Base-by-base conservation (phyloP, 2,888 invertebrate species). In the Lasioglossum vierecki region DNA sequence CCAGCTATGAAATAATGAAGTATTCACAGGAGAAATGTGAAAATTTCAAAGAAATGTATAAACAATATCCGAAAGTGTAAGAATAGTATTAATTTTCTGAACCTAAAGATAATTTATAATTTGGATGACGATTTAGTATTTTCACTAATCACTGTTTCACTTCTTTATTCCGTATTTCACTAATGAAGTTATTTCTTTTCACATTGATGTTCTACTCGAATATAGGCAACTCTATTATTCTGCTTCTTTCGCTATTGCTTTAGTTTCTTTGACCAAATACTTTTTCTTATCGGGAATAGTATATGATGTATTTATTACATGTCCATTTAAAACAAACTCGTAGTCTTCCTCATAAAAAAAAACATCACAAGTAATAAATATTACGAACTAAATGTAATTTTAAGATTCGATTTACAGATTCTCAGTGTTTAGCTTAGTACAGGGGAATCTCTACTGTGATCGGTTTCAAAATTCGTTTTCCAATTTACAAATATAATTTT, bases 191-290 rank as follows among this genome's bases (percentile, higher is more conserved):
- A 63, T 30, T 30, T 30, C 30, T 15, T 63, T 30, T 30, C 2
- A 30, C 63, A 30, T 63, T 30, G 8, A 63, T 6, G 30, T 30
- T 63, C 30, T 63, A 63, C 15, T 63, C 26, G 63, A 63, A 30
- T 30, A 30, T 18, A 30, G 30, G n/a, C 18, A 30, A 63, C 63
- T 63, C 30, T 30, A 13, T 63, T 30, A 63, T 63, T 63, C 63
- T 63, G 30, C 63, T 30, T 63, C 63, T 63, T 63, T 35, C 70
- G 39, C 35, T 70, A 70, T 70, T 70, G 35, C 70, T 63, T 57
- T n/a, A 57, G 71, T 44, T 6, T 71, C 71, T 44, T 49, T 72
- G 63, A 63, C 63, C 63, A 63, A 63, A 63, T 63, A 63, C 63
- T 63, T 63, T 63, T 63, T 63, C 4, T 30, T 8, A 63, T 63